Evolutionary conservation across 2,888 invertebrate genomes (phyloP), one percentile per base, ranked within the genome.

Genomic region (Xestia c-nigrum): DNA sequence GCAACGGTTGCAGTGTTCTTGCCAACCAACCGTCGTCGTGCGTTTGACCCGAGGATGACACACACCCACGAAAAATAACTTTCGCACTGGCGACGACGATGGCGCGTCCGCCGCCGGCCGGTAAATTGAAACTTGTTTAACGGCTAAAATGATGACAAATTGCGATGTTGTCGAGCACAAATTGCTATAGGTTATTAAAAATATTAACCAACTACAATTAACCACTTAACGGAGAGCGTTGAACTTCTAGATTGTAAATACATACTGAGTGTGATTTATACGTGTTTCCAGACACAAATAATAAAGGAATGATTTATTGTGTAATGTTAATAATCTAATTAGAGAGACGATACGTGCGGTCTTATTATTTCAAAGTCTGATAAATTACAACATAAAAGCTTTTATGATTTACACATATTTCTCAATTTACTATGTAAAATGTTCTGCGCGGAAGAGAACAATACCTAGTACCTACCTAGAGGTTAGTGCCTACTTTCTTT

Each of bases 61-160:
- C 92, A 91, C 90, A 88, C 88, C 84, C 87, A 87, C 90, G 63
- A 89, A 90, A 90, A 88, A 89, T 65, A 70, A 81, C 90, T 92
- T 90, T 93, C 91, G 87, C 86, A 88, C 80, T 86, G 81, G 80
- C 81, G 50, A n/a, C 19, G 46, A 9, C 9, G n/a, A 31, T 7
- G 43, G 7, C 4, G 76, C 77, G 70, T 78, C 61, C 66, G 66
- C 61, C 66, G 66, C 65, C 77, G 77, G 86, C 84, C 83, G 83
- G 86, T 88, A 88, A 91, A 92, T 91, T 89, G 87, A 76, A 90
- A 91, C 92, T 87, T 84, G 93, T 93, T 92, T 91, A 94, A 93
- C 94, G 91, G 92, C 88, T 88, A 61, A 67, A 76, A 77, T 84
- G 85, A 91, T 87, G 88, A 88, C 81, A 84, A 85, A 88, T 85